phyloP scores from a whole-genome alignment of 2,797 vertebrate species.

The Tapirus indicus region DNA sequence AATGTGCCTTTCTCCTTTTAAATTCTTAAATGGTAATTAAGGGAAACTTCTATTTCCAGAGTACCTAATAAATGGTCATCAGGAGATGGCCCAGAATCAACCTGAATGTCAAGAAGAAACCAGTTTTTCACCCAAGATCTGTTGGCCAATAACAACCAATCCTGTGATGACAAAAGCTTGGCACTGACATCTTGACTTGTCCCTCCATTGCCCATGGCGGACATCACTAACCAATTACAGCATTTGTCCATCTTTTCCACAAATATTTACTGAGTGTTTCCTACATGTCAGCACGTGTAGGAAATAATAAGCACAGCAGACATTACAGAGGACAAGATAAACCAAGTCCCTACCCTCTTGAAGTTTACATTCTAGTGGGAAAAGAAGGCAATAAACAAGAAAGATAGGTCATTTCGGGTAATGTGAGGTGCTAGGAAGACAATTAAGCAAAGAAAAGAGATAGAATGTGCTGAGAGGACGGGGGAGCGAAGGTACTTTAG shows the following conservation, averaged over 20 bases:
- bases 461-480: neutral
- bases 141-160: neutral
- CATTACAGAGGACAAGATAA: neutral
- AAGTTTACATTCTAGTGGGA: neutral
- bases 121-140: neutral
- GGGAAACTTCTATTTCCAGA: slow-evolving; percentile 26
- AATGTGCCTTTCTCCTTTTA: neutral
- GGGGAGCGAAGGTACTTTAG: neutral
- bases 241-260: neutral
- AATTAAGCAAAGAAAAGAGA: neutral
- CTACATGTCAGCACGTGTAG: neutral
- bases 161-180: neutral
- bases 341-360: neutral
- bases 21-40: slow-evolving; percentile 6
- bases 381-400: neutral
- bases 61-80: neutral
- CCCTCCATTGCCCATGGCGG: neutral
- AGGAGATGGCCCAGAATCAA: neutral
- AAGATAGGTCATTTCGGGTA: neutral
- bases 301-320: neutral
- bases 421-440: neutral
- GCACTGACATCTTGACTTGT: neutral
- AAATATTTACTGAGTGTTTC: neutral
- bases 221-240: neutral
- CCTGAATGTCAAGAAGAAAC: neutral